phyloP scores from a whole-genome alignment of 2,113 vertebrate species.

The Promerops cafer region DNA sequence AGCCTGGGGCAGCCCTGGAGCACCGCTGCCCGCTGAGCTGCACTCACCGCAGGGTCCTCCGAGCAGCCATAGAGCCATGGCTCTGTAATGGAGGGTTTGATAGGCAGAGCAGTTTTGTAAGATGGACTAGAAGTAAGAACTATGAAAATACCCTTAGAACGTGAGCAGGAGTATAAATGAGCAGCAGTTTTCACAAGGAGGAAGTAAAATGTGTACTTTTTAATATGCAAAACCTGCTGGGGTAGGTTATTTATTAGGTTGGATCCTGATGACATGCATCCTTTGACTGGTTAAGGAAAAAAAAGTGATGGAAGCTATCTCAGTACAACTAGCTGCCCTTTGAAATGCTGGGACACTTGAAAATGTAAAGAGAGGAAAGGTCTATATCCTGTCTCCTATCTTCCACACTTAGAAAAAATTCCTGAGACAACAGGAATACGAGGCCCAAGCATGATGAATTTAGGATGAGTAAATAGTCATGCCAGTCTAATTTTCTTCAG shows the following conservation, averaged over 20 bases:
- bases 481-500: neutral
- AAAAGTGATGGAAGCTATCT: neutral
- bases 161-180: neutral
- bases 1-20: neutral
- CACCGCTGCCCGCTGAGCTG: neutral
- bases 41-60: fast-evolving
- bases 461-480: neutral
- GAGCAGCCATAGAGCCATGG: fast-evolving
- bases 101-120: neutral
- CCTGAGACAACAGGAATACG: neutral
- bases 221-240: neutral
- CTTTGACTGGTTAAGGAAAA: neutral
- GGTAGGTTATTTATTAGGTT: neutral
- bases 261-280: neutral
- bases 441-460: neutral
- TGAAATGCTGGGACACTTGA: neutral
- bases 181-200: neutral
- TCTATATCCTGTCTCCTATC: neutral
- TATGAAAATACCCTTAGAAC: neutral
- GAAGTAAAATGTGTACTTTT: neutral
- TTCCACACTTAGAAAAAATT: neutral
- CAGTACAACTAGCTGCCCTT: neutral
- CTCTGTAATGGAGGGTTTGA: neutral
- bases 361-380: neutral
- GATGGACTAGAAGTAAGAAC: neutral